phyloP scores from a whole-genome alignment of 1,140 invertebrate genomes.

The Drosophila bocki region DNA sequence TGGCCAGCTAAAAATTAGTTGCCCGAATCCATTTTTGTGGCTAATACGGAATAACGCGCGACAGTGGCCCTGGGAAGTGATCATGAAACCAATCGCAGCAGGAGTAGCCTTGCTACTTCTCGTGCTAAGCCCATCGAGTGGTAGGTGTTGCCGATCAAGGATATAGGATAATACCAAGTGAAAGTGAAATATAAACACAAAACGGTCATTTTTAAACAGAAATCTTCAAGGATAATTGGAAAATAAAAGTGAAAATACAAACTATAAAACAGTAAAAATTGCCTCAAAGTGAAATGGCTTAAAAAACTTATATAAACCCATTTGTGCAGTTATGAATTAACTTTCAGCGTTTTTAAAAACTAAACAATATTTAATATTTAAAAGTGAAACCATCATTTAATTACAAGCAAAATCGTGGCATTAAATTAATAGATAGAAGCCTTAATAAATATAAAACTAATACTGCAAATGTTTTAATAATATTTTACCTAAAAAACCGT shows the following conservation, averaged over 20 bases:
- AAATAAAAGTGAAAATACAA: background rate
- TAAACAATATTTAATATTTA: background rate
- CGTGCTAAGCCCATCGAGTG: constrained; percentile 29
- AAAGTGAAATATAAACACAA: background rate
- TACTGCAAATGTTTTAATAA: background rate
- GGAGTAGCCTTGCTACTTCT: constrained; percentile 50
- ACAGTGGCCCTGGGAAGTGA: constrained; percentile 33
- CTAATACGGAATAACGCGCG: constrained; percentile 32
- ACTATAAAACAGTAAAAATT: background rate
- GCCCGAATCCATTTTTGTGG: constrained; percentile 44
- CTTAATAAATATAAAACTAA: background rate
- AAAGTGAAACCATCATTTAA: background rate
- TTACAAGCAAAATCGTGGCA: background rate
- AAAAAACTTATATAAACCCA: background rate
- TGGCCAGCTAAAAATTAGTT: constrained; percentile 34
- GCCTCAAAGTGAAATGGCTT: background rate
- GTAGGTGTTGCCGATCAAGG: constrained; percentile 23
- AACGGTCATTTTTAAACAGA: no score
- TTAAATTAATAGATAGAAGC: background rate
- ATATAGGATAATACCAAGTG: background rate
- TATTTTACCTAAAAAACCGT: background rate
- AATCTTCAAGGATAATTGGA: background rate
- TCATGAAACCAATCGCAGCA: constrained; percentile 37
- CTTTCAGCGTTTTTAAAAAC: no score
- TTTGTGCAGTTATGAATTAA: background rate